Base-by-base conservation (phyloP, 2,888 invertebrate genomes). In the Brachyptera putata region DNA sequence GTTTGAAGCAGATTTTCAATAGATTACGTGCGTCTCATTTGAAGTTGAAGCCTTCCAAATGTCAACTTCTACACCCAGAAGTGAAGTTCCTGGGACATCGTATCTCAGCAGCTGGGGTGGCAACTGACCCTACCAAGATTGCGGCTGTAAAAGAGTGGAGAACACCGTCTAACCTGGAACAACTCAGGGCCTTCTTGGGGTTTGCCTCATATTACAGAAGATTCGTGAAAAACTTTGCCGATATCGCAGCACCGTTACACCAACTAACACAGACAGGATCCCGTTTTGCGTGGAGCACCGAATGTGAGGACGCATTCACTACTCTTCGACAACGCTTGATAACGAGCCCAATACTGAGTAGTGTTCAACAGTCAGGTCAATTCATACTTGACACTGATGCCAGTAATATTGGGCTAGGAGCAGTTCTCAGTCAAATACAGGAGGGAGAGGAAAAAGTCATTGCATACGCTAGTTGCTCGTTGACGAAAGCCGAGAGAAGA, bases 361-460 rank as follows among this genome's bases (percentile, higher is more conserved):
- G 21, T 9, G n/a, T 16, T 3, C 3, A 37, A 21, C 21, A 21
- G n/a, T 34, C 21, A 30, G 34, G 22, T 11, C 21, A 16, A 2
- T 55, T 55, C 14, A 18, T 9, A 18, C 18, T 55, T 1, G 22
- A 16, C 5, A 37, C 36, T 14, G 63, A 65, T 56, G 63, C 64
- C n/a, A 57, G 61, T 1, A 59, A 59, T 16, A 55, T 30, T 21
- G 61, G 58, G 0, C 24, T 65, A 1, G 63, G 61, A 2, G 61
- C 62, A 7, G 64, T 65, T 1, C 41, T 65, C 1, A 62, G 49
- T 3, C 65, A 18, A 50, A 16, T 22, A n/a, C n/a, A n/a, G n/a
- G n/a, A n/a, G n/a, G n/a, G n/a, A n/a, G n/a, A n/a, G n/a, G n/a
- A n/a, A n/a, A n/a, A n/a, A n/a, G n/a, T n/a, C n/a, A n/a, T n/a